Evolutionary conservation across 2,888 invertebrate species (phyloP), one percentile per base, ranked within the genome.

Genomic region (Orthosia cruda): DNA sequence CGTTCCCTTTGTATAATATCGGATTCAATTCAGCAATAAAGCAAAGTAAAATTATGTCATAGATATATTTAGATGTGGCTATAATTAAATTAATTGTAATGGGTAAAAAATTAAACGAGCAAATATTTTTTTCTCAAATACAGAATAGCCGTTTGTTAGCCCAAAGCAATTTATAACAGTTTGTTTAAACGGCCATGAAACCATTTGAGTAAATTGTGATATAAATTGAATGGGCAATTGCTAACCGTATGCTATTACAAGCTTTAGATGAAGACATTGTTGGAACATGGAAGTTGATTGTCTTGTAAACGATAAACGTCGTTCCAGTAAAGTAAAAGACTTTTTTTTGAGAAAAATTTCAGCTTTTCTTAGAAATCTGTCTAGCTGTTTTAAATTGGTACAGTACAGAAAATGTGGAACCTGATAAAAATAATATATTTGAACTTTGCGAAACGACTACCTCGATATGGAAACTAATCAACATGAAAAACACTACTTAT

Each of bases 111-210:
- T 13, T 11, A 49, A 67, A 61, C 70, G 65, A 85, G 23, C 52
- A 66, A 61, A 68, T 71, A 55, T 71, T 85, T 82, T n/a, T 82
- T 82, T 71, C 54, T 66, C 50, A 59, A 71, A 71, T 58, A 58
- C 55, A 62, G 59, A 68, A 68, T 69, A 70, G 32, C 40, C 66
- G 69, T 50, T 66, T 68, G 76, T 68, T 71, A 66, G 50, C 64
- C 67, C 52, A 66, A 72, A 80, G 63, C 67, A 83, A 76, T 84
- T 68, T 71, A 74, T 74, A 78, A 72, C 63, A 72, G 78, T 76
- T 81, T 72, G 74, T 79, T 73, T 78, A 71, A 71, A 84, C 58
- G 87, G 61, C 84, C 87, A 74, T 85, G 85, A 84, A 76, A 77
- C 71, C 71, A 75, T 74, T 77, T 77, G 74, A 81, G 68, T 74